Percentiles rank a stretch among this genome's conserved stretches.
Conservation (phyloP, 2,113 vertebrate species). For the Hipposideros armiger region DNA sequence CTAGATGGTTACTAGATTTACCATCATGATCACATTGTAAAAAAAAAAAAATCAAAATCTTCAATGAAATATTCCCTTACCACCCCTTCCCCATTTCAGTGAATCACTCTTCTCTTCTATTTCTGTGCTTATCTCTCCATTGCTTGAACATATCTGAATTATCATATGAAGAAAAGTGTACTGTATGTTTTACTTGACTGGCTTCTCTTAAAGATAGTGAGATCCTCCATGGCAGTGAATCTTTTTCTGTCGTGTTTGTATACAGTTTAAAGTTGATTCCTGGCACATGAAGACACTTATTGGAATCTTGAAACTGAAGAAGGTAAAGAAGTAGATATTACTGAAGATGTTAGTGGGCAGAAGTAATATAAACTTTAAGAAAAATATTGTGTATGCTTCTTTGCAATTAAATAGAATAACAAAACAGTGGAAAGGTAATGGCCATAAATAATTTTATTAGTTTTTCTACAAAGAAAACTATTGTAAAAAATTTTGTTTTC, state of each 20-base stretch:
- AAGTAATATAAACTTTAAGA: not conserved
- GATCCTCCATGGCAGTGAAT: not conserved
- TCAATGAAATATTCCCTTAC: not conserved
- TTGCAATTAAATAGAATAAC: not conserved
- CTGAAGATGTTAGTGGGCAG: not conserved
- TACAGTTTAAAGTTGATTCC: not conserved
- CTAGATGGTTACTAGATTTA: no score
- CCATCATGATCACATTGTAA: no score
- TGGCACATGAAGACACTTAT: not conserved
- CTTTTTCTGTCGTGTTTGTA: not conserved
- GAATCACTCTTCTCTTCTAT: not conserved
- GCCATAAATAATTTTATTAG: not conserved
- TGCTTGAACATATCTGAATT: not conserved
- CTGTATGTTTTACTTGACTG: not conserved
- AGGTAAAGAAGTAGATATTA: not conserved
- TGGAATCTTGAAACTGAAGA: not conserved
- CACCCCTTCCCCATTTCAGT: not conserved
- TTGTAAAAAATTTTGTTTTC: not conserved
- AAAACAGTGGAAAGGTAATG: not conserved
- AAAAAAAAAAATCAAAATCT: not conserved
- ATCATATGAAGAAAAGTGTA: not conserved
- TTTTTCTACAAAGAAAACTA: not conserved
- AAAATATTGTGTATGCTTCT: not conserved
- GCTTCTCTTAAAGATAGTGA: not conserved
- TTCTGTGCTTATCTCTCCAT: not conserved